phyloP scores from a whole-genome alignment of 2,113 vertebrate species.

The Corynorhinus townsendii region DNA sequence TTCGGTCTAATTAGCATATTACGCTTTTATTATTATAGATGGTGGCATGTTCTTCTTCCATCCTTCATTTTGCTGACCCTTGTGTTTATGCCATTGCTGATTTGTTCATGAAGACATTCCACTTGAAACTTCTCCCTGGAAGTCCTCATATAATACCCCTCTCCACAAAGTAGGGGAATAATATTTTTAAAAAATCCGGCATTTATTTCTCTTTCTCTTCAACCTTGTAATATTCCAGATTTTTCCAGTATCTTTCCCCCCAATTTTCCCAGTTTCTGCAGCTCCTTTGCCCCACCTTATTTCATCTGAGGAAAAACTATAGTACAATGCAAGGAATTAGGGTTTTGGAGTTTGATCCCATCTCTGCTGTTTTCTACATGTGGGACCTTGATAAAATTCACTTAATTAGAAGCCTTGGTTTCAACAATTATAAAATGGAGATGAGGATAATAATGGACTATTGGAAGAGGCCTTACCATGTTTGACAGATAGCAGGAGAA shows the following conservation, averaged over 20 bases:
- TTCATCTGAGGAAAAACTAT: not conserved
- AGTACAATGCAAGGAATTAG: not conserved
- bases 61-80: not conserved
- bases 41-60: accelerated
- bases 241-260: not conserved
- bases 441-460: not conserved
- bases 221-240: not conserved
- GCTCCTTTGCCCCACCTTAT: not conserved
- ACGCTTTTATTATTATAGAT: too few relatives aligned
- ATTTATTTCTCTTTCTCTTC: not conserved
- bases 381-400: not conserved
- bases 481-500: not conserved
- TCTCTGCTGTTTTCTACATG: not conserved
- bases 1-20: too few relatives aligned
- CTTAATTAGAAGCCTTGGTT: not conserved
- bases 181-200: not conserved
- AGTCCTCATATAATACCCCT: not conserved
- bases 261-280: not conserved
- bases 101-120: not conserved
- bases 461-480: not conserved
- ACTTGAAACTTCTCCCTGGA: not conserved
- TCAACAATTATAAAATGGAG: not conserved
- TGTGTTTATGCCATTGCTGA: not conserved
- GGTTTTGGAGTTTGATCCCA: not conserved
- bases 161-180: not conserved